These are phyloP conservation scores for Eumacrocentrus americanus DNA, from an alignment of 2,888 invertebrate genomes.

Conservation along the genomic window DNA sequence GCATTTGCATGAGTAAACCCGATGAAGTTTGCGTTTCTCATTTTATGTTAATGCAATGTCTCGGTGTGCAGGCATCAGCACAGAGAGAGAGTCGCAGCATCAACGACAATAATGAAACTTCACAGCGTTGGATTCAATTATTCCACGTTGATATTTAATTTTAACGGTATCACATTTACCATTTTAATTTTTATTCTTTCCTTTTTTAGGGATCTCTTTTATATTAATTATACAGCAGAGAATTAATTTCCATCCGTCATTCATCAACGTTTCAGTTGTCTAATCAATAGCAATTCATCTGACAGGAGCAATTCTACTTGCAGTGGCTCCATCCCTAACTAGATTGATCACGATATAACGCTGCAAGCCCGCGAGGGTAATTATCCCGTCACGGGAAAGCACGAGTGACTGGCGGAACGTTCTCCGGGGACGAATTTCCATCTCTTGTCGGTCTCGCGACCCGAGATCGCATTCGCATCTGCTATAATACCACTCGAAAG, in stretches of 20 bases:
- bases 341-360: slow-evolving; percentile 11
- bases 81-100: slow-evolving; percentile 10
- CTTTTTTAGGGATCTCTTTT: no score
- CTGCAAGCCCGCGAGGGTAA: slow-evolving; percentile 9
- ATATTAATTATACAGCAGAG: no score
- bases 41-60: slow-evolving; percentile 31
- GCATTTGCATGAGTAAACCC: slow-evolving; percentile 43
- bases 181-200: no score
- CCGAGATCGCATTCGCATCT: background rate
- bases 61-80: slow-evolving; percentile 15
- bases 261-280: slow-evolving; percentile 17
- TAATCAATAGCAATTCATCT: slow-evolving; percentile 28
- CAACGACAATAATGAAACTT: slow-evolving; percentile 29
- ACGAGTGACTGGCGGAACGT: slow-evolving; percentile 22
- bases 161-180: background rate
- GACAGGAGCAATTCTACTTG: slow-evolving; percentile 7
- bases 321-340: slow-evolving; percentile 16
- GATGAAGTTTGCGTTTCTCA: slow-evolving; percentile 35
- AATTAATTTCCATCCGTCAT: no score
- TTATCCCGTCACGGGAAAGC: slow-evolving; percentile 13
- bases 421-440: slow-evolving; percentile 32
- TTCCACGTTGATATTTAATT: slow-evolving; percentile 2
- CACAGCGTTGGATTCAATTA: slow-evolving; percentile 18
- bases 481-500: no score
- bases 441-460: slow-evolving; percentile 26